Percentiles rank a stretch among this genome's conserved stretches.
phyloP scores from a whole-genome alignment of 2,888 invertebrate species.

The Parascotia fuliginaria region DNA sequence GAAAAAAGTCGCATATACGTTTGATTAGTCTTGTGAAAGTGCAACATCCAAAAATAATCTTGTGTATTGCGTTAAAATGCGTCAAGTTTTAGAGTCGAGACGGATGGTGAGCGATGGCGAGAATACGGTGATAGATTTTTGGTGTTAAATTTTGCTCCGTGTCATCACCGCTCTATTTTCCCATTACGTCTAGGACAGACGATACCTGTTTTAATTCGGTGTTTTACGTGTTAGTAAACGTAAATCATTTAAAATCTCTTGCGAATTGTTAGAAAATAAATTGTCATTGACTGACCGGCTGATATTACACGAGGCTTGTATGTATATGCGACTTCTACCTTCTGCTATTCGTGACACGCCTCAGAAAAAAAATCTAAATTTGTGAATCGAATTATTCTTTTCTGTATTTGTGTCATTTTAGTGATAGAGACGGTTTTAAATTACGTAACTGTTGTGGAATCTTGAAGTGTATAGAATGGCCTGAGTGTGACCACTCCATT shows the following conservation, averaged over 20 bases:
- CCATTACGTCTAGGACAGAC: constrained; percentile 71
- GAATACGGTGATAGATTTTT: constrained; percentile 86
- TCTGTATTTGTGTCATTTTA: constrained; percentile 83
- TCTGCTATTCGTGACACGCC: constrained; percentile 86
- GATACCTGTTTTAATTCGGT: constrained; percentile 71
- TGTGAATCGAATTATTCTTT: constrained; percentile 81
- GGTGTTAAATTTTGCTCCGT: constrained; percentile 85
- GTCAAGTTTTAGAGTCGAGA: constrained; percentile 82
- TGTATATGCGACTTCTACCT: constrained; percentile 86
- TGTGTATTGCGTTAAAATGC: constrained; percentile 85
- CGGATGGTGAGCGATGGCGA: constrained; percentile 86
- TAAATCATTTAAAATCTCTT: constrained; percentile 70
- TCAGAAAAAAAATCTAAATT: constrained; percentile 84
- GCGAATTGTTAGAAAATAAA: constrained; percentile 80
- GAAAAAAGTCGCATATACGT: constrained; percentile 73
- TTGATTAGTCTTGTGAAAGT: constrained; percentile 81
- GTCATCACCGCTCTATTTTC: constrained; percentile 82
- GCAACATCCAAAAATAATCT: constrained; percentile 75
- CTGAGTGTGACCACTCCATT: constrained; percentile 85
- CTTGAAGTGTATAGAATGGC: constrained; percentile 84
- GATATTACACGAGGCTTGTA: constrained; percentile 87
- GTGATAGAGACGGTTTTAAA: constrained; percentile 82
- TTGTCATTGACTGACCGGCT: constrained; percentile 87
- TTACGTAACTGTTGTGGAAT: constrained; percentile 86
- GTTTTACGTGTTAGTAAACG: constrained; percentile 71